Evolutionary conservation across 1,140 invertebrate species (phyloP).

Genomic region (Plectrocnemia conspersa): DNA sequence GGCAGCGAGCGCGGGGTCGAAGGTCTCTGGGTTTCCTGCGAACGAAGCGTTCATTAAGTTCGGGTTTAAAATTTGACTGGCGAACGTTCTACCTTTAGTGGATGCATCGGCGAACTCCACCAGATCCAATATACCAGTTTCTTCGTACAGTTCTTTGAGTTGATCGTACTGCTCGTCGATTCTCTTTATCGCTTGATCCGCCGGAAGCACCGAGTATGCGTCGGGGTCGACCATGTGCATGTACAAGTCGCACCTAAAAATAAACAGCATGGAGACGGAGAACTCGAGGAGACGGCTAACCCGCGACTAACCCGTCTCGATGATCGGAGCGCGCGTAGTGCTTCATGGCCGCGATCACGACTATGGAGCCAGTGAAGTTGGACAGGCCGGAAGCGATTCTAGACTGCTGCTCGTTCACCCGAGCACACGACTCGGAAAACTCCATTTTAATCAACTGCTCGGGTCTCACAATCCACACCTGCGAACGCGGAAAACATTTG

Average conservation of each 20-base stretch:
- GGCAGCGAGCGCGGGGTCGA: constrained; percentile 80
- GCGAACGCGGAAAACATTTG: constrained; percentile 30
- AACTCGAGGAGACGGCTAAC: background rate
- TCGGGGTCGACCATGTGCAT: constrained; percentile 76
- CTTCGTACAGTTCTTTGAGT: constrained; percentile 66
- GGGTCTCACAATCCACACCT: constrained; percentile 82
- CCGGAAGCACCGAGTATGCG: constrained; percentile 69
- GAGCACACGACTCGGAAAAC: constrained; percentile 67
- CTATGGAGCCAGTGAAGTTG: constrained; percentile 38
- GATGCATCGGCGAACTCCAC: constrained; percentile 64
- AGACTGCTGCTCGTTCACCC: constrained; percentile 53
- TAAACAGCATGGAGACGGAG: background rate
- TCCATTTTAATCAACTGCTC: constrained; percentile 76
- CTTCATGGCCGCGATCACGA: constrained; percentile 39
- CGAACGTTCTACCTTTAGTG: constrained; percentile 52
- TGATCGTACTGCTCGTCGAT: constrained; percentile 84
- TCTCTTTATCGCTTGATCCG: constrained; percentile 74
- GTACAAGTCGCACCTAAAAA: constrained; percentile 78
- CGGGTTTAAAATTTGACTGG: constrained; percentile 5
- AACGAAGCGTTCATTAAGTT: background rate
- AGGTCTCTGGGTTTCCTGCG: constrained; percentile 58
- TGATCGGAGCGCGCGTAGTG: constrained; percentile 44
- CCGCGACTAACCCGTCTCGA: constrained; percentile 41
- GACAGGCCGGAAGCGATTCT: constrained; percentile 34
- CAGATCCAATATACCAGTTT: constrained; percentile 74